Percentiles rank a stretch among this genome's conserved stretches.
These are phyloP conservation scores for Apodemus sylvaticus DNA, from an alignment of 2,113 vertebrate species.

Conservation along the genomic window DNA sequence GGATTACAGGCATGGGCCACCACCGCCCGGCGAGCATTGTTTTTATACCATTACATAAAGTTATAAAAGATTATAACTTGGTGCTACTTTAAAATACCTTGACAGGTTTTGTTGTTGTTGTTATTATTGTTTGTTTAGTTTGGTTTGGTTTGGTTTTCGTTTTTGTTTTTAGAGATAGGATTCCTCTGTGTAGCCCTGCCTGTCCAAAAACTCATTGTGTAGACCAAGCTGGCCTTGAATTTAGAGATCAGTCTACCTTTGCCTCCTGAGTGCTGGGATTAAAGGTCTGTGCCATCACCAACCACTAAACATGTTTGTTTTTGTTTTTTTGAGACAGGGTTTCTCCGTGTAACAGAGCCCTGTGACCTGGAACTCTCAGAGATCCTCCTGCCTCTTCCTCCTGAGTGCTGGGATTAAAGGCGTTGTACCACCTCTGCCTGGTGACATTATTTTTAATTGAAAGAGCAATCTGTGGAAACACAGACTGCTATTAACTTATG, in stretches of 20 bases:
- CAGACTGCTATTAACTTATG: neutral
- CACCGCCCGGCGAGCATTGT: too few species aligned
- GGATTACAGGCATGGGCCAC: too few species aligned
- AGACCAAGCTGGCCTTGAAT: neutral
- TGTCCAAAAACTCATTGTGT: neutral
- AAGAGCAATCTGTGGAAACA: neutral
- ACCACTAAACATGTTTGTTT: neutral
- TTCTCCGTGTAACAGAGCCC: neutral
- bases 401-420: neutral
- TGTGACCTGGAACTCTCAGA: neutral
- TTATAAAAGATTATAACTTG: neutral
- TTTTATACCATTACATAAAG: neutral
- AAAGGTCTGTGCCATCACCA: neutral
- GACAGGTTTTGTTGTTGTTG: neutral
- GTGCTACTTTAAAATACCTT: neutral
- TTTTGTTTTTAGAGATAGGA: neutral
- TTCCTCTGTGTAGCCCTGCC: neutral
- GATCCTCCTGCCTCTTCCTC: neutral
- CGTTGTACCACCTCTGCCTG: neutral
- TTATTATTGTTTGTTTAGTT: neutral
- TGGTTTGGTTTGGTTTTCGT: neutral
- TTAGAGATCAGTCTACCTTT: neutral
- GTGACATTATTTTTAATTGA: conserved; percentile 21
- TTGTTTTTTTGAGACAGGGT: neutral
- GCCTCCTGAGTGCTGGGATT: neutral